Conservation (phyloP, 2,113 vertebrate species). For the Ornithorhynchus anatinus region DNA sequence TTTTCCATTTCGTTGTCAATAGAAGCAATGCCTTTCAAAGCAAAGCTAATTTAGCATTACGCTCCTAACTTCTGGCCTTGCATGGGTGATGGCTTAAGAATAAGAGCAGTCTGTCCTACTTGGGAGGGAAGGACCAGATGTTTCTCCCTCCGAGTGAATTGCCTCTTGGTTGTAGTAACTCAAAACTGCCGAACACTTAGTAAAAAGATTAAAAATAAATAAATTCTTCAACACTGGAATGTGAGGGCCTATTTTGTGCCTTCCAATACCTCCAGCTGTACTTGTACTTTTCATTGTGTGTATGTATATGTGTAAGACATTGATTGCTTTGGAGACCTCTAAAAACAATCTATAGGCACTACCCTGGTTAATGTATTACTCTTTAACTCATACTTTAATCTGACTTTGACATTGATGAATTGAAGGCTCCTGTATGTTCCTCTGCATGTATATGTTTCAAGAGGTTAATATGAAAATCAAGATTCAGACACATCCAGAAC, state of each 20-base stretch:
- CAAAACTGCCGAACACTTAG: slow-evolving; percentile 32
- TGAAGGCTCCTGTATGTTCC: slow-evolving; percentile 27
- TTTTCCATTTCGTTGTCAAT: slow-evolving; percentile 31
- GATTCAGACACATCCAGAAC: neutral
- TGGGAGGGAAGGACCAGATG: slow-evolving; percentile 61
- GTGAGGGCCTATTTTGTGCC: neutral
- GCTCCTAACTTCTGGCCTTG: slow-evolving; percentile 28
- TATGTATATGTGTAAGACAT: no score
- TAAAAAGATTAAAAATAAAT: neutral
- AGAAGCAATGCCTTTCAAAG: slow-evolving; percentile 47
- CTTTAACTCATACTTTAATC: slow-evolving; percentile 19
- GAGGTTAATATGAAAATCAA: slow-evolving; percentile 6
- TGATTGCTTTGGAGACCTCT: neutral
- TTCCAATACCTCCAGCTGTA: neutral
- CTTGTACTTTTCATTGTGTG: neutral
- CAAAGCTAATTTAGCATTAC: slow-evolving; percentile 30
- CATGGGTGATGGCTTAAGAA: slow-evolving; percentile 63
- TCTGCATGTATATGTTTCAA: slow-evolving; percentile 35
- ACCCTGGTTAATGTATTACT: slow-evolving; percentile 37
- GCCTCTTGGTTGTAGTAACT: no score
- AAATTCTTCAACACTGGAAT: neutral
- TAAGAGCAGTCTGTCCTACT: slow-evolving; percentile 52
- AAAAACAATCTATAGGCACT: neutral
- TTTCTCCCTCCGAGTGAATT: no score
- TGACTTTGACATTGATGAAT: slow-evolving; percentile 31